These are phyloP conservation scores for Parnassius smintheus DNA, from an alignment of 2,888 invertebrate species.

Conservation along the genomic window DNA sequence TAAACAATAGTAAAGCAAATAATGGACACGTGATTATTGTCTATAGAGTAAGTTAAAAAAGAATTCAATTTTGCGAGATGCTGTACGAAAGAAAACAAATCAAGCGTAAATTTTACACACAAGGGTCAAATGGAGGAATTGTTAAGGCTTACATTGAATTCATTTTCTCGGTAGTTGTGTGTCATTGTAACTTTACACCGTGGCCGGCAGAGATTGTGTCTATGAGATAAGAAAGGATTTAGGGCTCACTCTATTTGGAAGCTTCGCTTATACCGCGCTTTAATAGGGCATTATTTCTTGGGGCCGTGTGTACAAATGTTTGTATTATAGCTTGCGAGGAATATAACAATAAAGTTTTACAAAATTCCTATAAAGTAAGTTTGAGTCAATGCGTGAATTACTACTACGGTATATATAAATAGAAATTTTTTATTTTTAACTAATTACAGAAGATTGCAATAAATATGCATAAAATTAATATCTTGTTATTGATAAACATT, in stretches of 20 bases:
- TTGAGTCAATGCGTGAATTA: conserved; percentile 4
- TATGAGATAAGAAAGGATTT: conserved; percentile 65
- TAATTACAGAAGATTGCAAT: too few species aligned
- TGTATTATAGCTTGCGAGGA: conserved; percentile 32
- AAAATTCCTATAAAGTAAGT: neutral
- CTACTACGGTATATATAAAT: too few species aligned
- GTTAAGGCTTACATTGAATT: conserved; percentile 52
- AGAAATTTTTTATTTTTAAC: too few species aligned
- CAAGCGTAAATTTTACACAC: conserved; percentile 62
- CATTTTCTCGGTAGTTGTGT: conserved; percentile 50
- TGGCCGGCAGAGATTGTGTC: conserved; percentile 54
- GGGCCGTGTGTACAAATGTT: conserved; percentile 42
- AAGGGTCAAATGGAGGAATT: conserved; percentile 49
- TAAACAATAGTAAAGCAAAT: neutral
- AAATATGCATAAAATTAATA: too few species aligned
- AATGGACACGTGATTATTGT: neutral
- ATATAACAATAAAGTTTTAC: conserved; percentile 25
- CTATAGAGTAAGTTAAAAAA: conserved; percentile 10
- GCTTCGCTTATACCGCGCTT: conserved; percentile 45
- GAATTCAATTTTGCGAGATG: conserved; percentile 38
- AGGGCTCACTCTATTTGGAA: conserved; percentile 43
- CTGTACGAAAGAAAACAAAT: conserved; percentile 55
- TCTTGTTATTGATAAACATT: too few species aligned
- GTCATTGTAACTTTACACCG: conserved; percentile 64
- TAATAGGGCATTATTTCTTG: conserved; percentile 47